Percentiles rank a stretch among this genome's conserved stretches.
These are phyloP conservation scores for Doris montereyensis DNA, from an alignment of 2,888 invertebrate genomes.

Conservation along the genomic window DNA sequence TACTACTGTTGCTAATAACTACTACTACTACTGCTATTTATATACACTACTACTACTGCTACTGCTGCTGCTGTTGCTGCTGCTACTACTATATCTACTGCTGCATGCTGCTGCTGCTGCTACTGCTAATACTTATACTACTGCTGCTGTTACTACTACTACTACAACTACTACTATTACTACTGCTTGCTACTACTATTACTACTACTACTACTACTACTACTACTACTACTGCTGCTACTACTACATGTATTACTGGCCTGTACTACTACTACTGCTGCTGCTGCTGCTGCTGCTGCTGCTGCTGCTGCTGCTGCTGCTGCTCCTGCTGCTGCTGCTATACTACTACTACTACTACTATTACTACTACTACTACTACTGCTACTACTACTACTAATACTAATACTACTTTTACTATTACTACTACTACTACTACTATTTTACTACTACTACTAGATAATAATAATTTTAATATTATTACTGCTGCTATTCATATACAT, in stretches of 20 bases:
- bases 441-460: neutral
- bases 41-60: too few relatives aligned
- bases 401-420: neutral
- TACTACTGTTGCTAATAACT: neutral
- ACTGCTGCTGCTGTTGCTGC: too few relatives aligned
- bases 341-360: neutral
- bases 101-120: too few relatives aligned
- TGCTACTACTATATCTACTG: too few relatives aligned
- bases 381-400: neutral
- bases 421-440: neutral
- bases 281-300: conserved; percentile 10
- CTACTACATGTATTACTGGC: neutral
- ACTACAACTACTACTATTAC: neutral
- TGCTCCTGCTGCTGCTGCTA: neutral
- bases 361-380: neutral
- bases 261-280: conserved; percentile 11
- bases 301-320: neutral
- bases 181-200: too few relatives aligned
- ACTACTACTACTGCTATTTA: too few relatives aligned
- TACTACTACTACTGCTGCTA: neutral
- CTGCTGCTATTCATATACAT: neutral
- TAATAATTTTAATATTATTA: neutral
- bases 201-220: conserved; percentile 9
- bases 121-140: neutral
- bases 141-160: neutral